Evolutionary conservation across 2,888 invertebrate species (phyloP), one percentile per base, ranked within the genome.

Genomic region (Drosophila mimica): DNA sequence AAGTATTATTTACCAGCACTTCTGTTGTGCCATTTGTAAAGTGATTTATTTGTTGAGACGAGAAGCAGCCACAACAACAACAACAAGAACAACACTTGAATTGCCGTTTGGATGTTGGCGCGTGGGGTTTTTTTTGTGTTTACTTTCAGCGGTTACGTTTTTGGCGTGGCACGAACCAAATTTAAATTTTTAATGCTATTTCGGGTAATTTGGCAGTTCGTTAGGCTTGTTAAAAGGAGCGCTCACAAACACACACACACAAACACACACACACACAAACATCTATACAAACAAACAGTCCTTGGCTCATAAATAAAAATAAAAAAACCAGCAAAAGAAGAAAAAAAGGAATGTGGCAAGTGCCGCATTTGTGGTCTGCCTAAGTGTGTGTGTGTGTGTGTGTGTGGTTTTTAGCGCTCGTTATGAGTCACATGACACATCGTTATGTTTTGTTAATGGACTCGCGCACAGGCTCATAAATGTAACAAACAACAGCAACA

Each of bases 381-480:
- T 56, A 53, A 60, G 57, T 53, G 68, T 61, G 56, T 49, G 43
- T 61, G 38, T 70, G 61, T 51, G 48, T 60, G 54, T 73, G 46
- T 64, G 65, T 74, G 75, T 56, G 69, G 63, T 64, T 74, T 60
- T 73, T 64, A 69, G 58, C 62, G 76, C 76, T 82, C 81, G 79
- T 83, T 90, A 82, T 83, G 86, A 82, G 80, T 85, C 83, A 79
- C 83, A 83, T 91, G 91, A 91, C 91, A 91, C 89, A 90, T 91
- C 91, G 91, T 91, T 91, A 91, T 90, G 91, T 83, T 86, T 88
- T 89, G 91, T 91, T 91, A 91, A 91, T 91, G 90, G 90, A 90
- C 88, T 83, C 73, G 70, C 70, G 70, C 75, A 60, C 62, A 69
- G 77, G 60, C 81, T 72, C 81, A 81, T 78, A 82, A 82, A 78